These are phyloP conservation scores for Heteromyza rotundicornis DNA, from an alignment of 2,888 invertebrate genomes.

Conservation along the genomic window DNA sequence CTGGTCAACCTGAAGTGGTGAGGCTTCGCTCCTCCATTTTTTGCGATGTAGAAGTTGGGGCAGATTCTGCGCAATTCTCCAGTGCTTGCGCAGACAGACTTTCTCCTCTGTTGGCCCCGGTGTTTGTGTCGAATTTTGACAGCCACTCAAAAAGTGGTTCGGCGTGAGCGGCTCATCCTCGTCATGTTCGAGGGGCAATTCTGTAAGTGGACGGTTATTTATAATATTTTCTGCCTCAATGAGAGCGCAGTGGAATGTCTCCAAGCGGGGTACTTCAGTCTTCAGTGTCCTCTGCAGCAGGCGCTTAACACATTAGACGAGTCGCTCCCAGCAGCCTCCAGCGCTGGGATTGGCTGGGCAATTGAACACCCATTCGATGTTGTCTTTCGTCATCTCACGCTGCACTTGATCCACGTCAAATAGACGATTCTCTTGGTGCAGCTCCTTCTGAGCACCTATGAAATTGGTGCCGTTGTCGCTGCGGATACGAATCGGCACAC, in stretches of 20 bases:
- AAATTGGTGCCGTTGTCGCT: constrained; percentile 30
- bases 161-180: neutral
- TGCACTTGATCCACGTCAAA: constrained; percentile 15
- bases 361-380: constrained; percentile 23
- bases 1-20: neutral
- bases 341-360: constrained; percentile 25
- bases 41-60: no score
- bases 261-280: constrained; percentile 1
- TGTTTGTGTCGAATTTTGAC: neutral
- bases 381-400: neutral
- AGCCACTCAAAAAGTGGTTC: neutral
- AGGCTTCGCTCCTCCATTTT: neutral
- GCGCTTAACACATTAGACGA: constrained; percentile 8
- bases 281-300: constrained; percentile 6
- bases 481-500: constrained; percentile 16
- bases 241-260: neutral
- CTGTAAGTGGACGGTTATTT: constrained; percentile 1
- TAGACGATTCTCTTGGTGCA: constrained; percentile 3
- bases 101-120: neutral
- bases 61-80: constrained; percentile 2
- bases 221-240: no score
- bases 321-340: constrained; percentile 29
- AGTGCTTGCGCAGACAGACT: neutral
- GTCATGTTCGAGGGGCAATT: neutral
- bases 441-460: constrained; percentile 21